Conservation (phyloP, 2,888 invertebrate species). For the Heliconius hortense region DNA sequence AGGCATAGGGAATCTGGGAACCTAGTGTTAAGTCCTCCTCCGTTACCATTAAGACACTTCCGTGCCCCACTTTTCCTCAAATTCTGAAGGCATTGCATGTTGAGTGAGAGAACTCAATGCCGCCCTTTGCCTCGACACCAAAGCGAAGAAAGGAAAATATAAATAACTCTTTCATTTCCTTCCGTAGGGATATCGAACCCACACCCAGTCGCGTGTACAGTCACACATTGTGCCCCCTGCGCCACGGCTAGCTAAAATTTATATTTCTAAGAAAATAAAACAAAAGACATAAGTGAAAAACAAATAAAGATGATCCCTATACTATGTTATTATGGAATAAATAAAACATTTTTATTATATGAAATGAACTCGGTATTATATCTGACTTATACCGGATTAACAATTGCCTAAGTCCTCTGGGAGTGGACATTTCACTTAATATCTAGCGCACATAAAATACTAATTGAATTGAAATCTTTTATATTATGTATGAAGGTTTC, state of each 20-base stretch:
- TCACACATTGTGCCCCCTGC: neutral
- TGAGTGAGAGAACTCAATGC: too few relatives aligned
- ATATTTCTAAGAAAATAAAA: neutral
- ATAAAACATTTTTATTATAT: slow-evolving; percentile 9
- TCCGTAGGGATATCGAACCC: neutral
- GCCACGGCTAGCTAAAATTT: neutral
- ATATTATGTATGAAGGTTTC: neutral
- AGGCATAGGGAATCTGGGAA: too few relatives aligned
- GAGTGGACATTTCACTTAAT: slow-evolving; percentile 16
- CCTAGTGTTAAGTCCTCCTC: too few relatives aligned
- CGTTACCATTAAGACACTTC: too few relatives aligned
- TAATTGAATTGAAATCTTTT: slow-evolving; percentile 16
- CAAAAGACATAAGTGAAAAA: neutral
- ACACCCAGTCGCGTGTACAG: neutral
- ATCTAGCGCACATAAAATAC: slow-evolving; percentile 7
- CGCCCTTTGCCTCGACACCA: too few relatives aligned
- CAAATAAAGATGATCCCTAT: neutral
- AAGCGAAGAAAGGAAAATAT: too few relatives aligned
- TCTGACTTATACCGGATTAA: slow-evolving; percentile 9
- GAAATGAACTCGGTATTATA: slow-evolving; percentile 6
- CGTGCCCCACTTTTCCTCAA: too few relatives aligned
- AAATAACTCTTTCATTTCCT: too few relatives aligned
- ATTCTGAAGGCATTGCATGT: too few relatives aligned
- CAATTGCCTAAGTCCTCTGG: slow-evolving; percentile 4
- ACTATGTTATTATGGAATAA: neutral